phyloP scores from a whole-genome alignment of 2,113 vertebrate species.

The Coreoperca whiteheadi region DNA sequence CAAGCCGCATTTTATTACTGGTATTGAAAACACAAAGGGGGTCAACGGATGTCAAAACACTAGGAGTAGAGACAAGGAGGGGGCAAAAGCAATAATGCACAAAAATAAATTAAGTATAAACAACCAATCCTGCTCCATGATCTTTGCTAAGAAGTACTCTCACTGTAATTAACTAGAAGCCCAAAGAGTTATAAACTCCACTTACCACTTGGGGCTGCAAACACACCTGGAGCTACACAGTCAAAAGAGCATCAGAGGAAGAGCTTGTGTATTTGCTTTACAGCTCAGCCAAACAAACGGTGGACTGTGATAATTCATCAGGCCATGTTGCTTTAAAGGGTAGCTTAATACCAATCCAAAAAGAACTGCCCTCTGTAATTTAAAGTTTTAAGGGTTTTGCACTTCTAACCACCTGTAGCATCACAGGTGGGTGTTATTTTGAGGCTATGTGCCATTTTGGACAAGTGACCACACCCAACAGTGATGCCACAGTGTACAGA shows the following conservation, averaged over 20 bases:
- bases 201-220: no score
- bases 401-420: background rate
- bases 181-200: background rate
- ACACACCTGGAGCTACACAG: no score
- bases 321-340: background rate
- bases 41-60: conserved; percentile 23
- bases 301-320: background rate
- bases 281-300: background rate
- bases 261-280: background rate
- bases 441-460: background rate
- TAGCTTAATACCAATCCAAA: background rate
- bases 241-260: background rate
- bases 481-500: background rate
- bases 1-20: conserved; percentile 19
- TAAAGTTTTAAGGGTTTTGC: background rate
- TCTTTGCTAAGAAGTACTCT: background rate
- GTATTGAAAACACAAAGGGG: conserved; percentile 7
- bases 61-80: background rate
- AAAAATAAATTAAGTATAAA: conserved; percentile 1
- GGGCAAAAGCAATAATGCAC: background rate
- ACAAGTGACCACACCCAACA: background rate
- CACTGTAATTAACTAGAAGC: background rate
- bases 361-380: background rate
- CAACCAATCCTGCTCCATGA: conserved; percentile 2
- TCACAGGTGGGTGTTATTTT: background rate